A percentile compares a stretch with the other conserved stretches of the same genome.
These are phyloP conservation scores for Astatotilapia flaviijosephi DNA, from an alignment of 2,113 vertebrate species.

Conservation along the genomic window DNA sequence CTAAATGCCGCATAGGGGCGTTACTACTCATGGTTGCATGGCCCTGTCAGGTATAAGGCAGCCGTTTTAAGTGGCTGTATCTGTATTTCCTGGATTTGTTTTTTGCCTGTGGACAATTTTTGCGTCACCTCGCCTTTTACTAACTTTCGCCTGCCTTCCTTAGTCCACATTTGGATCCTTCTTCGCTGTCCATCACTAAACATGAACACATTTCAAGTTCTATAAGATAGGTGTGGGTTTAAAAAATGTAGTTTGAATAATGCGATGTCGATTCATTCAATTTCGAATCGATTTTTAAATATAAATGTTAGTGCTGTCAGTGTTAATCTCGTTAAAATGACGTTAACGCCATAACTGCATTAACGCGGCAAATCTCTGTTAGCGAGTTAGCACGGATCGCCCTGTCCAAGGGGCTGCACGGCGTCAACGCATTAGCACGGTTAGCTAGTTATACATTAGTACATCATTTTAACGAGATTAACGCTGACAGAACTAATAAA, in stretches of 20 bases:
- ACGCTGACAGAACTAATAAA: accelerated
- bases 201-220: background rate
- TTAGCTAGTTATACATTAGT: background rate
- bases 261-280: background rate
- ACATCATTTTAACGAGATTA: background rate
- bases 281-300: accelerated
- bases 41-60: background rate
- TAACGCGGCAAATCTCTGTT: accelerated
- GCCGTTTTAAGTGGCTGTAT: background rate
- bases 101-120: background rate
- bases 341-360: background rate
- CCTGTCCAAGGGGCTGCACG: background rate
- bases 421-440: background rate
- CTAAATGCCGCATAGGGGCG: background rate
- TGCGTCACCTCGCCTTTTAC: background rate
- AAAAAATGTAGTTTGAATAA: background rate
- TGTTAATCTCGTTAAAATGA: background rate
- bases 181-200: background rate
- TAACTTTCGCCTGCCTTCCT: background rate
- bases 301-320: background rate
- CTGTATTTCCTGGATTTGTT: background rate
- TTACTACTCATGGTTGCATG: background rate
- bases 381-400: background rate
- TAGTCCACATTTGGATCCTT: background rate
- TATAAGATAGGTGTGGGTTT: background rate